These are phyloP conservation scores for Nemoura dubitans DNA, from an alignment of 2,888 invertebrate genomes.

Conservation along the genomic window DNA sequence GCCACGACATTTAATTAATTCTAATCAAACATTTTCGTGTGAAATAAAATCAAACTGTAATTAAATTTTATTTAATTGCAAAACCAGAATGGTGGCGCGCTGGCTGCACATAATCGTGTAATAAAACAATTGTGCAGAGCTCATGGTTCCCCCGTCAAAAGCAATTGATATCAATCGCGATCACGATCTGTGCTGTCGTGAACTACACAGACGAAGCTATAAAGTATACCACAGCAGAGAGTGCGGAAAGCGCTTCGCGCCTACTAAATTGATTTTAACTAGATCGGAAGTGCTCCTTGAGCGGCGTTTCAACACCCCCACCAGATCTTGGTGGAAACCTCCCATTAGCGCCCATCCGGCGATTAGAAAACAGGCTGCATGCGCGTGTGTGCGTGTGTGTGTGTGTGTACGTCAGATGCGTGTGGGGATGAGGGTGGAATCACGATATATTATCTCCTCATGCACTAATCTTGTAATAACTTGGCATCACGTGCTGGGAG, in stretches of 20 bases:
- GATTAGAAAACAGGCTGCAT: not conserved
- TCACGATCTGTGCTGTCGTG: too few relatives aligned
- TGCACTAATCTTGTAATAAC: conserved; percentile 22
- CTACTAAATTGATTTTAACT: conserved; percentile 14
- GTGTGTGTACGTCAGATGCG: not conserved
- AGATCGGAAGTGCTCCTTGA: conserved; percentile 1
- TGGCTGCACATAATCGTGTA: not conserved
- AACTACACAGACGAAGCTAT: too few relatives aligned
- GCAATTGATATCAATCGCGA: not conserved
- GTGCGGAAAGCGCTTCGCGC: too few relatives aligned
- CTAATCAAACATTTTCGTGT: not conserved
- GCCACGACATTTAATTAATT: not conserved
- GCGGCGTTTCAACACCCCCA: conserved; percentile 20
- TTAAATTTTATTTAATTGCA: not conserved
- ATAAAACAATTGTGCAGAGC: not conserved
- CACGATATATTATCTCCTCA: conserved; percentile 7
- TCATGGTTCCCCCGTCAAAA: too few relatives aligned
- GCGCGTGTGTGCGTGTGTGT: not conserved
- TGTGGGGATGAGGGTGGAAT: not conserved
- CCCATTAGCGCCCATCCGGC: conserved; percentile 27
- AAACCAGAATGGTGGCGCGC: not conserved
- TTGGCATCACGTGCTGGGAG: not conserved
- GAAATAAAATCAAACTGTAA: not conserved
- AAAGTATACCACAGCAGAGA: too few relatives aligned
- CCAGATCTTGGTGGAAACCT: conserved; percentile 10